A percentile compares a stretch with the other conserved stretches of the same genome.
Evolutionary conservation across 2,888 invertebrate genomes (phyloP).

Genomic region (Caenorhabditis zanzibari): DNA sequence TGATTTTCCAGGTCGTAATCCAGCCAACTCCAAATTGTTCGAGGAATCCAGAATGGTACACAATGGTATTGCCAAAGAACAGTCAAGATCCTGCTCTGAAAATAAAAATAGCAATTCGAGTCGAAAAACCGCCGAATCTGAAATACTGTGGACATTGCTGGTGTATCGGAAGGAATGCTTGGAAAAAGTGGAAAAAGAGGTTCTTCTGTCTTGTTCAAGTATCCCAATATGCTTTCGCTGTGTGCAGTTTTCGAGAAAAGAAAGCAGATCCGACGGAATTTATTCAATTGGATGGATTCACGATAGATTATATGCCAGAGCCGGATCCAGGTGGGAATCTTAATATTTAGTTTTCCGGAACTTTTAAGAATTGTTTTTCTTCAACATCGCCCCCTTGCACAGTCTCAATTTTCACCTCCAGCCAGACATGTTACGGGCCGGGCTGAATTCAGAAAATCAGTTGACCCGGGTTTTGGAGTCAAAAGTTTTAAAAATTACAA

Average conservation of each 20-base stretch:
- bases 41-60: constrained; percentile 92
- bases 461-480: no score
- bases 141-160: constrained; percentile 93
- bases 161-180: constrained; percentile 91
- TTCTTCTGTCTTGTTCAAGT: constrained; percentile 97
- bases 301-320: constrained; percentile 97
- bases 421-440: no score
- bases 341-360: no score
- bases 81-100: constrained; percentile 95
- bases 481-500: no score
- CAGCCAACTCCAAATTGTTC: constrained; percentile 87
- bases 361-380: no score
- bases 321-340: constrained; percentile 89
- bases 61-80: constrained; percentile 96
- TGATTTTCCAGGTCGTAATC: constrained; percentile 84
- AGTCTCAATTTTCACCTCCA: no score
- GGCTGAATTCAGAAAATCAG: no score
- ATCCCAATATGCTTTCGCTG: constrained; percentile 99
- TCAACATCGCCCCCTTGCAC: no score
- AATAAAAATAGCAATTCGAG: constrained; percentile 95
- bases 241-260: constrained; percentile 99
- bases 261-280: constrained; percentile 99
- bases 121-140: constrained; percentile 99
- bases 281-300: constrained; percentile 99
- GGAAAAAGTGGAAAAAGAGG: constrained; percentile 99